Base-by-base conservation (phyloP, 2,888 invertebrate species). In the Agrenia bidenticulata region DNA sequence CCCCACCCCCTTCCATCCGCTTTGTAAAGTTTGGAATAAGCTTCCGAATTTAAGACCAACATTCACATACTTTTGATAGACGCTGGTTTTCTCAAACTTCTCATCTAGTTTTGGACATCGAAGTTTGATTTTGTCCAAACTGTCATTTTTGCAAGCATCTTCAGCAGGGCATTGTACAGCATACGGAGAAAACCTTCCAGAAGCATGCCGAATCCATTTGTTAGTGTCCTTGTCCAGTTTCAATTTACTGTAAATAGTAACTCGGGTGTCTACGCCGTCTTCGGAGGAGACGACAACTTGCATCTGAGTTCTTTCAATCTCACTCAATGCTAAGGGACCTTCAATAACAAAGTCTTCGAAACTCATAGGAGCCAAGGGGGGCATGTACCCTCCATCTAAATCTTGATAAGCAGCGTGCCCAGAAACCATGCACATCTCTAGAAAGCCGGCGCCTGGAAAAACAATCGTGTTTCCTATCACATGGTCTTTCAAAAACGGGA, bases 391-490 rank as follows among this genome's bases (percentile, higher is more conserved):
- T 1, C 57, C 58, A 13, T 41, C 27, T 1, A 50, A 49, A 7
- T 60, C 55, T 39, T 69, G 69, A 1, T 49, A 55, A 2, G 58
- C 32, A 2, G 51, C 37, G 24, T 66, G 49, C 5, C 64, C 69
- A 1, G 55, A 64, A n/a, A 54, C 57, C 7, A 73, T 41, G 15
- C 55, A 24, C 63, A 73, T 62, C 53, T 73, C 73, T 19, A 73
- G 39, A 27, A 61, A 69, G 1, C 66, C 73, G 4, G 70, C 73
- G 5, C 62, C 73, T 4, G 73, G 73, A 50, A 73, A 63, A 17
- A 73, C 64, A 1, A 70, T 61, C 17, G 57, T 61, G 37, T 49
- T 53, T 5, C 66, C 73, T 5, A 70, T 63, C 2, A 26, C 55
- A 23, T 73, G 73, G 42, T 73, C 70, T 41, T 64, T 67, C 26